Base-by-base conservation (phyloP, 64 coral and sea anemone genomes). In the Catalaphyllia jardinei region DNA sequence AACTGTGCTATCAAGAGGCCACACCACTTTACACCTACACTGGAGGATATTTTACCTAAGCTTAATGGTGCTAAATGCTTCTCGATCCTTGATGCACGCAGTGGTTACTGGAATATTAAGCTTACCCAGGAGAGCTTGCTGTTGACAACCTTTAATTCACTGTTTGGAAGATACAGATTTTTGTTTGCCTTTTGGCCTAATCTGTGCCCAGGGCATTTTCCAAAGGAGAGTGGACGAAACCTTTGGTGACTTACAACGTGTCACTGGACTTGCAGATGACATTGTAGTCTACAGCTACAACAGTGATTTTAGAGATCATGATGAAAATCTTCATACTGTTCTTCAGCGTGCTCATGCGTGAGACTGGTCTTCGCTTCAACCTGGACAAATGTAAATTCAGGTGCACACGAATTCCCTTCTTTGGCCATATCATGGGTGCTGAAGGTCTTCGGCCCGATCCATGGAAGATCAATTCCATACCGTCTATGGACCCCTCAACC, bases 321-420 rank as follows among this genome's bases (percentile, higher is more conserved):
- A 92, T 31, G 19, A 57, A 29, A 89, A 93, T 27, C 78, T 93
- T 20, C 30, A 24, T 28, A 72, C 79, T 73, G 86, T 93, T 20
- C 88, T 89, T 60, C 72, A 75, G 57, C 75, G 25, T 35, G 92
- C 79, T 20, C 59, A n/a, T n/a, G n/a, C 35, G 35, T 14, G 71
- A 72, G 67, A 93, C 92, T 29, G 92, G 87, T 67, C 83, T 89
- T 19, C 61, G 29, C 18, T 88, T 93, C 13, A 93, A 83, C 52
- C 67, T 79, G 3, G 72, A 89, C 29, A 88, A 89, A 72, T 94
- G 87, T 35, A 74, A 76, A 9, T 79, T 94, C 71, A 86, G 61
- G 67, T 89, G 93, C 20, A 90, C 88, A 13, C 75, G 31, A 25
- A 83, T 89, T 59, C 78, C 39, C 27, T 84, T 94, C 52, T 91